A percentile compares a stretch with the other conserved stretches of the same genome.
These are phyloP conservation scores for Tolmerus cingulatus DNA, from an alignment of 2,888 invertebrate genomes.

Conservation along the genomic window DNA sequence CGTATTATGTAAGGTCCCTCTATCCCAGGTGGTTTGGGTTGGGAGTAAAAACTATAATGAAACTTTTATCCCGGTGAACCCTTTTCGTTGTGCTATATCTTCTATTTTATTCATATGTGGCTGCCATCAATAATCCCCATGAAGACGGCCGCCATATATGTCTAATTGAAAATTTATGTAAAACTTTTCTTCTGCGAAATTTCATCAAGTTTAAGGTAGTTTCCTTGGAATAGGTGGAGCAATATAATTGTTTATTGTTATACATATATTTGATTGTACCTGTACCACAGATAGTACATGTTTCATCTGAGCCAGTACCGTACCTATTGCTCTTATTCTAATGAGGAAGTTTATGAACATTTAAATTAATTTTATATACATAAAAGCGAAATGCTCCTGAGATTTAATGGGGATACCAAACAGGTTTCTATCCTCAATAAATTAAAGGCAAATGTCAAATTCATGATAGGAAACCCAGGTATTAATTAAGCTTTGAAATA, in stretches of 20 bases:
- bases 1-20: constrained; percentile 4
- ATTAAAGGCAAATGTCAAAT: neutral
- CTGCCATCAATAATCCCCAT: neutral
- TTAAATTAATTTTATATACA: neutral
- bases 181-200: neutral
- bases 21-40: constrained; percentile 14
- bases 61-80: constrained; percentile 19
- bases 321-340: neutral
- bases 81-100: neutral
- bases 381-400: neutral
- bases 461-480: neutral
- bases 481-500: neutral
- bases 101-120: constrained; percentile 17
- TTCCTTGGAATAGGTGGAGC: neutral
- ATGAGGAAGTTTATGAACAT: neutral
- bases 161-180: constrained; percentile 24
- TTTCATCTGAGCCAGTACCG: too few relatives aligned
- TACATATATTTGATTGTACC: neutral
- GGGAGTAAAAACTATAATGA: constrained; percentile 13
- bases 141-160: neutral
- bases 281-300: too few relatives aligned
- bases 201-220: neutral
- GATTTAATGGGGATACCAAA: neutral
- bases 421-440: neutral
- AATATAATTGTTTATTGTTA: neutral